Evolutionary conservation across 2,888 invertebrate genomes (phyloP).

Genomic region (Spodoptera picta): DNA sequence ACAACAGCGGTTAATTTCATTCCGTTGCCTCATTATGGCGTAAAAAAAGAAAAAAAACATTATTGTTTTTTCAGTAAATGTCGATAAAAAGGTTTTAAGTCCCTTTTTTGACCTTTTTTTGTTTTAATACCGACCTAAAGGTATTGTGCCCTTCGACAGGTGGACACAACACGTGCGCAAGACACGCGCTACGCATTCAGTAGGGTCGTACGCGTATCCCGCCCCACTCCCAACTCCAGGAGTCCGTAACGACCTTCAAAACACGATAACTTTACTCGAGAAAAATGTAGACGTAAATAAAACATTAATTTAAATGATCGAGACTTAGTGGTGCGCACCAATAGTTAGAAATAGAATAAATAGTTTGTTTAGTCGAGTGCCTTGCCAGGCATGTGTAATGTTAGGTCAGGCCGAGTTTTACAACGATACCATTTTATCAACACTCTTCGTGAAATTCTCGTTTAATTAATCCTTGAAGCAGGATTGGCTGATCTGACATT

Average conservation of each 20-base stretch:
- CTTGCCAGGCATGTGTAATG: constrained; percentile 46
- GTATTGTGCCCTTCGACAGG: constrained; percentile 38
- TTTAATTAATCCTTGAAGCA: neutral
- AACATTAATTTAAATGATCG: constrained; percentile 60
- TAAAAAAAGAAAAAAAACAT: no score
- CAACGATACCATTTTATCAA: neutral
- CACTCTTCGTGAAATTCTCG: neutral
- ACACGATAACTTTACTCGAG: constrained; percentile 40
- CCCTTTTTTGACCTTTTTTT: constrained; percentile 14
- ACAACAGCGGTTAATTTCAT: constrained; percentile 2
- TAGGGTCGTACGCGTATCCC: constrained; percentile 26
- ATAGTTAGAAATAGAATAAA: constrained; percentile 60
- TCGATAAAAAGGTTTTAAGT: neutral
- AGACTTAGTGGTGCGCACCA: constrained; percentile 55
- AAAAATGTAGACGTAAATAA: constrained; percentile 62
- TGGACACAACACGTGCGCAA: constrained; percentile 44
- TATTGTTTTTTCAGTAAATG: neutral
- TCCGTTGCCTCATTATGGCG: no score
- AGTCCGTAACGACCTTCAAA: constrained; percentile 55
- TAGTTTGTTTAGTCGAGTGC: constrained; percentile 55
- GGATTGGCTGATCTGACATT: neutral
- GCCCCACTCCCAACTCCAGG: constrained; percentile 10
- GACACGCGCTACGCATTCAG: constrained; percentile 28
- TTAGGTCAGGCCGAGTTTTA: constrained; percentile 43
- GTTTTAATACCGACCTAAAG: neutral